Evolutionary conservation across 2,888 invertebrate species (phyloP), one percentile per base, ranked within the genome.

Genomic region (Pterobdella sp.): DNA sequence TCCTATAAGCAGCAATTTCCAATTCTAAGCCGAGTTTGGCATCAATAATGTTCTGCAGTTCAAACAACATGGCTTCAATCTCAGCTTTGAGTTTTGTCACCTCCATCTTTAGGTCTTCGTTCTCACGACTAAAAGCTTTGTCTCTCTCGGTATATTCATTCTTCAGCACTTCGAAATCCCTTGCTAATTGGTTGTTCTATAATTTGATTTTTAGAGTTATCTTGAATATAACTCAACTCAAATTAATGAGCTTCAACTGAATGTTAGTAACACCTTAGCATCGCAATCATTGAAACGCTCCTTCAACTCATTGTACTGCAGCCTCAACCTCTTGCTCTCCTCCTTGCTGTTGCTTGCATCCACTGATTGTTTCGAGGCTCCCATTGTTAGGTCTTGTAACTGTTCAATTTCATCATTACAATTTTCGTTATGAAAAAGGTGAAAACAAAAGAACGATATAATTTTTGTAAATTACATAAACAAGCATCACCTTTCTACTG

Each of bases 1-100:
- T 86, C 75, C 86, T 81, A 82, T 87, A 86, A 76, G 86, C 86
- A 76, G 86, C 85, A 77, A 86, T 86, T 79, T 86, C 86, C 73
- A 86, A 84, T 80, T 86, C 86, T 73, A 86, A 80, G 32, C 85
- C 85, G 75, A 86, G 84, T 77, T 86, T 86, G 78, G 84, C 85
- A 79, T 86, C 86, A 74, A 79, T 75, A 32, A 80, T 73, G n/a
- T 75, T 74, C 81, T 85, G 85, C 37, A 85, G 81, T 72, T 85
- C 84, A 75, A 81, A 82, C 76, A 81, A 82, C 77, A 82, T 81
- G 73, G 80, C 78, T 72, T 82, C 82, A 82, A 82, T 81, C 79
- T 83, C 82, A 2, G 80, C 79, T 31, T 81, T 77, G 26, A 81
- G 79, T 72, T 81, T 81, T 74, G 80, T 80, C 68, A 76, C 80